phyloP scores from a whole-genome alignment of 2,888 invertebrate species.

The Priocnemis perturbator region DNA sequence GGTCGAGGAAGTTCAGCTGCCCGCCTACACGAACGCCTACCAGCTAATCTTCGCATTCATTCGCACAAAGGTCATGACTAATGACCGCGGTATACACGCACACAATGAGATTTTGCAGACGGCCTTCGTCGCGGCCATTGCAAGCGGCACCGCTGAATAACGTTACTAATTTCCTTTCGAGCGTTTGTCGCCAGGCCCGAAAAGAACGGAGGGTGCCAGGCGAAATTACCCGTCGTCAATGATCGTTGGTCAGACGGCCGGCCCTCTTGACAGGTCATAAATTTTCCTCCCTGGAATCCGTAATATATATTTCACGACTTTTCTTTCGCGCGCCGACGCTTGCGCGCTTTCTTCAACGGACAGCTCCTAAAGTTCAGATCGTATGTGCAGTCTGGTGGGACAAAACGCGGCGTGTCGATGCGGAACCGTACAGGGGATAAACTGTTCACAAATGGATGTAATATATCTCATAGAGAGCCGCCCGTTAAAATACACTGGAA shows the following conservation, averaged over 20 bases:
- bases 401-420: too few species aligned
- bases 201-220: constrained; percentile 10
- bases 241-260: constrained; percentile 43
- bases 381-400: too few species aligned
- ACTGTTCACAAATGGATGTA: too few species aligned
- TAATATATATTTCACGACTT: not conserved
- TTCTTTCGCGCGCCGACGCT: too few species aligned
- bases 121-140: constrained; percentile 22
- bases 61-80: constrained; percentile 66
- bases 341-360: too few species aligned
- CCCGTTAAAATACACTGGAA: too few species aligned
- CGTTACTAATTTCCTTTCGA: constrained; percentile 53
- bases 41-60: constrained; percentile 57
- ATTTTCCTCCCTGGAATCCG: not conserved
- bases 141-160: constrained; percentile 37
- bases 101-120: constrained; percentile 55
- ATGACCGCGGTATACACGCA: constrained; percentile 54
- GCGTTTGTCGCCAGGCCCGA: constrained; percentile 31
- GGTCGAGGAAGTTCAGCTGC: constrained; percentile 43
- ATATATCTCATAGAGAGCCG: too few species aligned
- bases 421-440: too few species aligned
- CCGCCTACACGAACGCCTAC: constrained; percentile 62
- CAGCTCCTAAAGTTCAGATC: too few species aligned
- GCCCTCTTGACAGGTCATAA: constrained; percentile 27
- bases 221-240: constrained; percentile 32